Conservation (phyloP, 2,888 invertebrate species). For the Hymenopus coronatus region DNA sequence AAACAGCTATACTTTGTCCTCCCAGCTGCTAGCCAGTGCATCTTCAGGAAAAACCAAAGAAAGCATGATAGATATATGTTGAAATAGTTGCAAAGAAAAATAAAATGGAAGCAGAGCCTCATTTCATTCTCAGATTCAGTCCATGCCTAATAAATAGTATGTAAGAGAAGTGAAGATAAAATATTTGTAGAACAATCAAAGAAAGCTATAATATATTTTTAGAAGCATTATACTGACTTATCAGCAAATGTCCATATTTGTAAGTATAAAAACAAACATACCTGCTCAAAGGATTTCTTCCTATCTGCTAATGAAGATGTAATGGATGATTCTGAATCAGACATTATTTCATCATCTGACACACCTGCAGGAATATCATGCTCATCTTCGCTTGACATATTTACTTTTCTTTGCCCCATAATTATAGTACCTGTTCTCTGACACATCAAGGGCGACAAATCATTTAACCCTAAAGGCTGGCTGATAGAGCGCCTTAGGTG, state of each 20-base stretch:
- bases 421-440: slow-evolving; percentile 45
- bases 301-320: slow-evolving; percentile 50
- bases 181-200: too few relatives aligned
- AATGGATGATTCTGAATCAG: slow-evolving; percentile 58
- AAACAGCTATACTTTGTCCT: too few relatives aligned
- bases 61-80: too few relatives aligned
- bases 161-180: too few relatives aligned
- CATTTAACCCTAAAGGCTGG: slow-evolving; percentile 64
- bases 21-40: too few relatives aligned
- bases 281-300: slow-evolving; percentile 55
- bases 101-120: too few relatives aligned
- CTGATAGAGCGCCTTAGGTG: slow-evolving; percentile 62
- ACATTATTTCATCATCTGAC: slow-evolving; percentile 55
- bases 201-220: too few relatives aligned
- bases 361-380: slow-evolving; percentile 52
- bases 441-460: slow-evolving; percentile 56
- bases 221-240: too few relatives aligned
- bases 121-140: too few relatives aligned
- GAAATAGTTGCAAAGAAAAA: too few relatives aligned
- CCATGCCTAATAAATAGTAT: too few relatives aligned
- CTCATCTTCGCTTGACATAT: slow-evolving; percentile 55
- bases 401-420: slow-evolving; percentile 29
- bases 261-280: slow-evolving; percentile 13
- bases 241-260: not conserved
- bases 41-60: too few relatives aligned